Conservation (phyloP, 2,797 vertebrate species). For the Distichodus sexfasciatus region DNA sequence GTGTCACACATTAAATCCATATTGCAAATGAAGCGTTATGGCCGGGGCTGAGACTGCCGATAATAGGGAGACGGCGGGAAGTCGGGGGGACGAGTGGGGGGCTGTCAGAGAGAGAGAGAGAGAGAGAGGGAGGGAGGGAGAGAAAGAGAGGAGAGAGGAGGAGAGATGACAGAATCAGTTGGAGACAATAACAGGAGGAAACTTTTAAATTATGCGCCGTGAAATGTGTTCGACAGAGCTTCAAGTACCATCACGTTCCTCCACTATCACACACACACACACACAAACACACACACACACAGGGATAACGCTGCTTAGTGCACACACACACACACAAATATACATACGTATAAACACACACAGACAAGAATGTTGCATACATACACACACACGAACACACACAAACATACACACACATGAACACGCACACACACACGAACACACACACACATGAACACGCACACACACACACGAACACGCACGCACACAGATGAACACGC, state of each 20-base stretch:
- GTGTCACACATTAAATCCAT: conserved; percentile 54
- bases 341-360: too few relatives aligned
- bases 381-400: conserved; percentile 55
- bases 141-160: background rate
- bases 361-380: too few relatives aligned
- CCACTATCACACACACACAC: conserved; percentile 35
- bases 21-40: conserved; percentile 58
- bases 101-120: conserved; percentile 44
- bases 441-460: conserved; percentile 39
- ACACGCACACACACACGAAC: conserved; percentile 54
- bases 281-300: too few relatives aligned
- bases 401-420: conserved; percentile 43
- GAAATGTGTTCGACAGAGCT: conserved; percentile 55
- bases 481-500: conserved; percentile 31
- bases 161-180: conserved; percentile 42
- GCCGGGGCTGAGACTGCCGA: conserved; percentile 35
- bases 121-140: conserved; percentile 31
- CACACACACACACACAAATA: conserved; percentile 36
- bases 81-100: conserved; percentile 40
- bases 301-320: conserved; percentile 42
- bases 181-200: conserved; percentile 54
- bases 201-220: conserved; percentile 58
- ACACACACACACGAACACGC: too few relatives aligned
- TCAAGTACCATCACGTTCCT: conserved; percentile 52
- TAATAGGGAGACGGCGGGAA: conserved; percentile 57